A percentile compares a stretch with the other conserved stretches of the same genome.
Conservation (phyloP, 2,888 invertebrate species). For the Halictus quadricinctus region DNA sequence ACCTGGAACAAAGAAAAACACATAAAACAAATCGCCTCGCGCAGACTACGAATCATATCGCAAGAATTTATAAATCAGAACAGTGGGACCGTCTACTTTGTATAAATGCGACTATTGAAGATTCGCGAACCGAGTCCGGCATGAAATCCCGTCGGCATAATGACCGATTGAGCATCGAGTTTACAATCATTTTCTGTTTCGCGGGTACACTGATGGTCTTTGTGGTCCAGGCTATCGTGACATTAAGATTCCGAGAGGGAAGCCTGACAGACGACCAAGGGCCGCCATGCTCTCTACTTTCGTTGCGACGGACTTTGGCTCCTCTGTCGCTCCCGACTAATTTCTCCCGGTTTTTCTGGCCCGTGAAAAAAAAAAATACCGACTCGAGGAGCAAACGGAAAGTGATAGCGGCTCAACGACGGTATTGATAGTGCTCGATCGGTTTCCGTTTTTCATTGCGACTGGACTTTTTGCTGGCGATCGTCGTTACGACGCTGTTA, state of each 20-base stretch:
- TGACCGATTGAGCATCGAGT: conserved; percentile 74
- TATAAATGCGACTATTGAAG: conserved; percentile 72
- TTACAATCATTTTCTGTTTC: conserved; percentile 80
- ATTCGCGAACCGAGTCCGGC: conserved; percentile 28
- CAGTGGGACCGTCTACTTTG: conserved; percentile 69
- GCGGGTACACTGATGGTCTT: conserved; percentile 74
- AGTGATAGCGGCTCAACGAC: conserved; percentile 52
- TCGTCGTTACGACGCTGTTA: neutral
- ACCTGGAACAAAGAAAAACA: conserved; percentile 23
- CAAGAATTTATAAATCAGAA: neutral
- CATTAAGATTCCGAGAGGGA: conserved; percentile 69
- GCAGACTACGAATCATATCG: no score
- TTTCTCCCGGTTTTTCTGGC: conserved; percentile 41
- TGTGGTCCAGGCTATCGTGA: conserved; percentile 67
- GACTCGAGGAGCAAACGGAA: conserved; percentile 31
- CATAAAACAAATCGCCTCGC: neutral
- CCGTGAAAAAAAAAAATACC: neutral
- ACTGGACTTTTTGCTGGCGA: conserved; percentile 17
- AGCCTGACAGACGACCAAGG: conserved; percentile 59
- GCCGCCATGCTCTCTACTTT: conserved; percentile 59
- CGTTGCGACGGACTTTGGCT: conserved; percentile 43
- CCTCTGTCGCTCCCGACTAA: conserved; percentile 45
- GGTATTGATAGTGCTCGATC: conserved; percentile 50
- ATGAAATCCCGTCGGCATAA: conserved; percentile 59
- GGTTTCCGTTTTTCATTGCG: conserved; percentile 34